These are phyloP conservation scores for Cryptus armator DNA, from an alignment of 2,888 invertebrate genomes.

Conservation along the genomic window DNA sequence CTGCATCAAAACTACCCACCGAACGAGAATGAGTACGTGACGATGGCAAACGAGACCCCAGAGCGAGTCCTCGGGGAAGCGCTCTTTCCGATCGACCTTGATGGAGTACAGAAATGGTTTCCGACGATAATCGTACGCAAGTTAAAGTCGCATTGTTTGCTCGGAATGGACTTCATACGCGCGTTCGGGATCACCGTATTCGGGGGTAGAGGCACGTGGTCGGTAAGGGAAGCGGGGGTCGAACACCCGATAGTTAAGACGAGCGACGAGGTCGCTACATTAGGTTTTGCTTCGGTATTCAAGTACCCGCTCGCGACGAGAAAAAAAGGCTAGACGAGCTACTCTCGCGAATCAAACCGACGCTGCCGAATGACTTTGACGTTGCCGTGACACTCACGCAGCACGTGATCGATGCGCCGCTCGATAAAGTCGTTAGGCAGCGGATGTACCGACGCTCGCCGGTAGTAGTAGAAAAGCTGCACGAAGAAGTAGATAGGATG, in stretches of 20 bases:
- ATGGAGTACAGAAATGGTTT: conserved; percentile 5
- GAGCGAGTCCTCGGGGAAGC: not conserved
- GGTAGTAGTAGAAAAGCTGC: no score
- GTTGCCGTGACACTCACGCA: not conserved
- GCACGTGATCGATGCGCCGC: conserved; percentile 13
- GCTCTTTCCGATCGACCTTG: not conserved
- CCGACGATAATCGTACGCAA: not conserved
- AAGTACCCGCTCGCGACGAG: not conserved
- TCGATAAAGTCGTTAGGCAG: conserved; percentile 31
- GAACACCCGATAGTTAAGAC: not conserved
- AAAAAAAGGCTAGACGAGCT: not conserved
- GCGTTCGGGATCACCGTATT: not conserved
- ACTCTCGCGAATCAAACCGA: not conserved
- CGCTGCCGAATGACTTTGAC: not conserved
- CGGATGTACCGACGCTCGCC: no score
- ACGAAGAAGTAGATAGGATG: no score
- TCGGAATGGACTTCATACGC: not conserved
- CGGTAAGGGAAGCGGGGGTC: not conserved
- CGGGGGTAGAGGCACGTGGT: not conserved
- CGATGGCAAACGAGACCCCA: not conserved
- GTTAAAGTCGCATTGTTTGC: not conserved
- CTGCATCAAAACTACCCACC: not conserved
- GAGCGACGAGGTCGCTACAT: not conserved
- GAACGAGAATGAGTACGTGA: not conserved
- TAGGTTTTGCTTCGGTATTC: not conserved